Evolutionary conservation across 1,140 invertebrate species (phyloP), one percentile per base, ranked within the genome.

Genomic region (Ostrea edulis): DNA sequence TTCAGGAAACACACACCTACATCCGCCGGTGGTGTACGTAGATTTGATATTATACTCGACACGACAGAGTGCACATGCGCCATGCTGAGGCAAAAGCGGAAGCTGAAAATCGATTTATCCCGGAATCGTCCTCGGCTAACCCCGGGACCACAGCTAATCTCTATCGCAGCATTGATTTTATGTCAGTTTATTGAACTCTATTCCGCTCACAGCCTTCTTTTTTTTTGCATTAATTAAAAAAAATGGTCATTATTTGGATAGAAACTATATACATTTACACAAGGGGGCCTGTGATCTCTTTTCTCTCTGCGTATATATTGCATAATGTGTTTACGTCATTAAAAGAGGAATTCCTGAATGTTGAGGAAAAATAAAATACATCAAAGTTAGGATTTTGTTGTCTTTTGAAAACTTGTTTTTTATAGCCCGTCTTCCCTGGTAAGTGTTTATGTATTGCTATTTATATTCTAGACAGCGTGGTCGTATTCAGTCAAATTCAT

Each of bases 11-110:
- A 77, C 55, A 77, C 68, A 77, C 68, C 68, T 25, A 77, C 68
- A 29, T 77, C 68, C 68, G 68, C 68, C 68, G 68, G 17, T 3
- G n/a, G 55, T 62, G 17, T 62, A 35, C 68, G 68, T 35, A 77
- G 68, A 77, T 29, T 35, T 77, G 12, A 29, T 29, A 4, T 29
- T 77, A 11, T 12, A 77, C 25, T 77, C 29, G 29, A 77, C 25
- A 77, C 25, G 68, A 77, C 25, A 77, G 25, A 29, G 68, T 77
- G 68, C 25, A 77, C 68, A 77, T 77, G 68, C 68, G 68, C 68
- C 14, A 12, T 25, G 25, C 29, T 9, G 25, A 77, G 0, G 68
- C 29, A 25, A 35, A 77, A 77, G 68, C 68, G 68, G 68, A 77
- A 77, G 29, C 25, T 77, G 68, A 77, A 77, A 77, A 77, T 77